Evolutionary conservation across 2,113 vertebrate genomes (phyloP).

Genomic region (Ploceus nigricollis): DNA sequence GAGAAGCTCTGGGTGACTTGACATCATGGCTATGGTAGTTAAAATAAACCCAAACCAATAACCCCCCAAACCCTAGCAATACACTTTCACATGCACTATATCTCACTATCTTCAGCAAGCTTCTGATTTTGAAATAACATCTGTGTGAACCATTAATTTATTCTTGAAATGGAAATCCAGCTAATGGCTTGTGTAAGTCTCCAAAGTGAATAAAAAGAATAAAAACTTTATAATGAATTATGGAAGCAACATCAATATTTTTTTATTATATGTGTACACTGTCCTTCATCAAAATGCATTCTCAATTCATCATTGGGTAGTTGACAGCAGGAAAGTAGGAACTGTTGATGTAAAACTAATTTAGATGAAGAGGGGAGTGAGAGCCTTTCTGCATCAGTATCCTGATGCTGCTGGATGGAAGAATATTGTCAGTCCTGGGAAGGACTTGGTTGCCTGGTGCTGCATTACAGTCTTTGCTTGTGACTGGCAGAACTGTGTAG

Average conservation of each 20-base stretch:
- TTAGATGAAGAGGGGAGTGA: not conserved
- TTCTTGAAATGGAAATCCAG: not conserved
- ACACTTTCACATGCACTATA: not conserved
- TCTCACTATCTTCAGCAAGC: not conserved
- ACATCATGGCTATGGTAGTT: not conserved
- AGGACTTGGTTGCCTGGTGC: not conserved
- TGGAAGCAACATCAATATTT: not conserved
- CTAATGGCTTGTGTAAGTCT: not conserved
- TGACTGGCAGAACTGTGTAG: not conserved
- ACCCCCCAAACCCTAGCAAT: not conserved
- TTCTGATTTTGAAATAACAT: not conserved
- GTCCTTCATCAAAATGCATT: not conserved
- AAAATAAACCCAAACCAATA: not conserved
- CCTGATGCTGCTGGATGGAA: conserved; percentile 8
- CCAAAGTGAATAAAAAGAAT: not conserved
- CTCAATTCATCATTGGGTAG: not conserved
- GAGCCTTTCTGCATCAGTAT: not conserved
- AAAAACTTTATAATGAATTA: not conserved
- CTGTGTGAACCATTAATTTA: not conserved
- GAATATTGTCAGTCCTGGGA: not conserved
- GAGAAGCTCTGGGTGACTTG: not conserved
- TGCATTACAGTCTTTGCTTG: conserved; percentile 38
- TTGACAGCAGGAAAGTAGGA: conserved; percentile 41
- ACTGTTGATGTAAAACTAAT: conserved; percentile 56
- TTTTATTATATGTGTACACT: not conserved